Percentiles rank a stretch among this genome's conserved stretches.
These are phyloP conservation scores for Lucilia cuprina DNA, from an alignment of 1,140 invertebrate genomes.

Conservation along the genomic window DNA sequence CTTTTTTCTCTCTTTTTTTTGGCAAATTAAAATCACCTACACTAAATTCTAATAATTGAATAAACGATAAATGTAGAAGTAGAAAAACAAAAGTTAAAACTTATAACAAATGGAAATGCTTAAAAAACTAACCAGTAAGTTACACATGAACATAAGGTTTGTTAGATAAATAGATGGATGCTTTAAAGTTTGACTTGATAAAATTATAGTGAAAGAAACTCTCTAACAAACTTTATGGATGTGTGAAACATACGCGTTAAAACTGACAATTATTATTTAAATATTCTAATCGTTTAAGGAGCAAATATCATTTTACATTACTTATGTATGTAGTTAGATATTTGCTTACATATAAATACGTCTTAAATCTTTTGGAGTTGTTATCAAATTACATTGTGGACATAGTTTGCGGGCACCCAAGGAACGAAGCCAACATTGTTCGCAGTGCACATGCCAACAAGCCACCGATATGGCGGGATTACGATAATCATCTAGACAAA, in stretches of 20 bases:
- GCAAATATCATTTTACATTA: too few species aligned
- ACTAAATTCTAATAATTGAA: background rate
- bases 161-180: too few species aligned
- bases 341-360: slow-evolving; percentile 83
- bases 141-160: too few species aligned
- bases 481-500: slow-evolving; percentile 85
- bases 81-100: too few species aligned
- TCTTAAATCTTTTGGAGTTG: slow-evolving; percentile 84
- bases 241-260: too few species aligned
- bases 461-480: slow-evolving; percentile 93
- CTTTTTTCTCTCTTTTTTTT: slow-evolving; percentile 9
- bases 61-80: background rate
- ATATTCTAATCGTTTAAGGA: too few species aligned
- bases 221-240: too few species aligned
- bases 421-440: slow-evolving; percentile 91
- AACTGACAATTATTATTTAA: too few species aligned
- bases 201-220: too few species aligned
- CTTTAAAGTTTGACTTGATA: too few species aligned
- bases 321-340: background rate
- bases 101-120: background rate
- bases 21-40: background rate
- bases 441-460: slow-evolving; percentile 96
- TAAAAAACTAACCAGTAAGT: background rate
- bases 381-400: slow-evolving; percentile 94
- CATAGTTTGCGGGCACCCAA: slow-evolving; percentile 91